These are phyloP conservation scores for Odontophorus gujanensis DNA, from an alignment of 2,113 vertebrate genomes.

Conservation along the genomic window DNA sequence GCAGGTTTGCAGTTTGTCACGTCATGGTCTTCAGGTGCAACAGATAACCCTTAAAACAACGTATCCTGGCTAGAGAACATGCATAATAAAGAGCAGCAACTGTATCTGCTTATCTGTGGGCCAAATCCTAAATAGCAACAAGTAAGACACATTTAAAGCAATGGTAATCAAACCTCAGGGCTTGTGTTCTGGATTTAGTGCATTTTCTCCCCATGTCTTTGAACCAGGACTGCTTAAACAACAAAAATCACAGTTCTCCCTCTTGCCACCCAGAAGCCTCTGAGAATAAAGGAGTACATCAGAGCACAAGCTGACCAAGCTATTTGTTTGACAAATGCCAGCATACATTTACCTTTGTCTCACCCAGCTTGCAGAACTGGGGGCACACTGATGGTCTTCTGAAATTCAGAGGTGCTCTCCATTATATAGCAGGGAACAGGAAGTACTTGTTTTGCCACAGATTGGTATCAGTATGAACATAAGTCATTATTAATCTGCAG, in stretches of 20 bases:
- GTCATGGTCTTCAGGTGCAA: background rate
- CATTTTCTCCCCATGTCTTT: background rate
- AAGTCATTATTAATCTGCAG: background rate
- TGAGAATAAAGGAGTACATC: background rate
- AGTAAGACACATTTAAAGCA: background rate
- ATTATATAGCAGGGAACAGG: background rate
- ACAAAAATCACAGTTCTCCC: background rate
- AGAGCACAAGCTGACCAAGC: background rate
- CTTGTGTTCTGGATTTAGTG: background rate
- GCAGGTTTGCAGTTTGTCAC: background rate
- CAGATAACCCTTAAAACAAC: background rate
- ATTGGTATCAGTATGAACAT: background rate
- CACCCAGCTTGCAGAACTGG: background rate
- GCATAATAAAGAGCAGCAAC: background rate
- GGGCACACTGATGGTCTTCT: background rate
- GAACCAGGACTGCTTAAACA: background rate
- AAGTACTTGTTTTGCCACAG: background rate
- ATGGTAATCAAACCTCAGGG: background rate
- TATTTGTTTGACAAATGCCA: background rate
- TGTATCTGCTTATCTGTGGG: background rate
- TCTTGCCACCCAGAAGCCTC: background rate
- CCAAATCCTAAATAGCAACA: background rate
- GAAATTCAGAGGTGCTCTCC: background rate
- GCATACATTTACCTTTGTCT: background rate
- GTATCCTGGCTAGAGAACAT: too few relatives aligned